phyloP scores from a whole-genome alignment of 1,140 invertebrate species.

The Drosophila willistoni region DNA sequence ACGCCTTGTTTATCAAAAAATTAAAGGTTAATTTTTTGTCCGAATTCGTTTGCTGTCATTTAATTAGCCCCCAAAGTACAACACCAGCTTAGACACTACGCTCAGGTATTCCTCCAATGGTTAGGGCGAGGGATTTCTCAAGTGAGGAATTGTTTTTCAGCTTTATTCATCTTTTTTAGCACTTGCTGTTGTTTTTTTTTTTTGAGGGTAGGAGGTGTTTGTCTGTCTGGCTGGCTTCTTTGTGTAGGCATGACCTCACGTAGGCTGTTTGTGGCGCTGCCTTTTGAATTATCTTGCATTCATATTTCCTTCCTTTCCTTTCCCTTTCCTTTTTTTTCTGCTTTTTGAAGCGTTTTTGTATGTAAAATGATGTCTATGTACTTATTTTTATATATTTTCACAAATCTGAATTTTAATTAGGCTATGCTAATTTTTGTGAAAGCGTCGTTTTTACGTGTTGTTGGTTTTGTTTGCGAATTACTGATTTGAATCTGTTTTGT shows the following conservation, averaged over 20 bases:
- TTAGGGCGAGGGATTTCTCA: neutral
- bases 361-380: constrained; percentile 9
- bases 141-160: constrained; percentile 4
- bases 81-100: constrained; percentile 5
- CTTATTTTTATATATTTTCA: neutral
- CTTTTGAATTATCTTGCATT: constrained; percentile 8
- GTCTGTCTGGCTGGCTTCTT: constrained; percentile 1
- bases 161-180: neutral
- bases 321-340: too few relatives aligned
- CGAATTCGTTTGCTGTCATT: neutral
- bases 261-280: neutral
- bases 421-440: constrained; percentile 13
- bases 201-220: neutral
- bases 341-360: neutral
- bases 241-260: constrained; percentile 8
- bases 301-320: too few relatives aligned
- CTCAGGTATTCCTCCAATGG: neutral
- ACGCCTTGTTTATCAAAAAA: constrained; percentile 12
- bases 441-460: constrained; percentile 10
- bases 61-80: neutral
- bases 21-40: constrained; percentile 23
- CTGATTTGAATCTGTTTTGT: constrained; percentile 14
- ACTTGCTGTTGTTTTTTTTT: neutral
- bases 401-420: constrained; percentile 11
- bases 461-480: constrained; percentile 13